Evolutionary conservation across 2,113 vertebrate genomes (phyloP).

Genomic region (Nycticorax nycticorax): DNA sequence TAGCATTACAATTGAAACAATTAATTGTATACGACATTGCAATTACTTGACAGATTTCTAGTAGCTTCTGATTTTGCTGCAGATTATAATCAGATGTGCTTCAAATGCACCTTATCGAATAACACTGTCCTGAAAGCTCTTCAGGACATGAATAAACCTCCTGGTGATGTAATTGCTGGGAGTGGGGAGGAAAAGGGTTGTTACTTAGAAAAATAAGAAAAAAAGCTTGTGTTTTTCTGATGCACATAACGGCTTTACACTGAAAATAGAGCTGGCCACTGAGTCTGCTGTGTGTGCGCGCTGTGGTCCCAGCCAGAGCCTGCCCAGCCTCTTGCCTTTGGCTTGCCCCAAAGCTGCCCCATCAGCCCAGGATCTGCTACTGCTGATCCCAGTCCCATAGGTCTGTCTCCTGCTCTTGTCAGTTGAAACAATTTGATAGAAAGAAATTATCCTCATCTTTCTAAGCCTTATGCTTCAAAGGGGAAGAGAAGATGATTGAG

Average conservation of each 20-base stretch:
- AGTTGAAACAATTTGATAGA: neutral
- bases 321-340: neutral
- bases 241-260: neutral
- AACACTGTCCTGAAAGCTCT: neutral
- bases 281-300: rapidly evolving
- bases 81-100: neutral
- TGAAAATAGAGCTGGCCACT: neutral
- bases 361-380: neutral
- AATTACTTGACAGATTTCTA: neutral
- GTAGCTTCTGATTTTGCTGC: neutral
- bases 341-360: neutral
- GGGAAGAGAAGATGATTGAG: neutral
- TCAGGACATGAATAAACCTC: neutral
- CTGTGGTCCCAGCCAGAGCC: neutral
- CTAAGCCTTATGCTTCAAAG: neutral
- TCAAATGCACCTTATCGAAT: neutral
- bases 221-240: neutral
- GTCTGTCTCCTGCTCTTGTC: neutral
- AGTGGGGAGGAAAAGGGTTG: neutral
- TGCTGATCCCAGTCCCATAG: neutral
- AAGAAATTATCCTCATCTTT: neutral
- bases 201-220: neutral
- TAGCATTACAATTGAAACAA: neutral
- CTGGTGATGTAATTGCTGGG: neutral
- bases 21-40: neutral